These are phyloP conservation scores for Bothrops jararaca DNA, from an alignment of 2,113 vertebrate species.

Conservation along the genomic window DNA sequence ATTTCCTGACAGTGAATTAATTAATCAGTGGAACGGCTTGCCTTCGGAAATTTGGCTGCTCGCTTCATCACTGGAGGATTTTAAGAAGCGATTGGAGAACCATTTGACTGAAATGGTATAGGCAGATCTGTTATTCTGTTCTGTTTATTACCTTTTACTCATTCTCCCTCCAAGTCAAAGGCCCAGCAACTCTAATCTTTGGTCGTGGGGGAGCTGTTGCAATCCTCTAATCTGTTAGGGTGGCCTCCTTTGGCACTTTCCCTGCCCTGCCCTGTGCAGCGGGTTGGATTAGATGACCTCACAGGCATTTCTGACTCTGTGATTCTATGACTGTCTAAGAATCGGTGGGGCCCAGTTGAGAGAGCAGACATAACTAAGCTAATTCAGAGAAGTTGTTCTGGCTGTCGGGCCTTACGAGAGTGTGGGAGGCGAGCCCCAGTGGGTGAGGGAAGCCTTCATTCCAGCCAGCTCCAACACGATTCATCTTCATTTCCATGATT, in stretches of 20 bases:
- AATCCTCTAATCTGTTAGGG: too few relatives aligned
- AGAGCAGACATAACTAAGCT: not conserved
- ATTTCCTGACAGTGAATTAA: too few relatives aligned
- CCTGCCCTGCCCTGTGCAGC: not conserved
- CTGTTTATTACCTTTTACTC: too few relatives aligned
- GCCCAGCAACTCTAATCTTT: too few relatives aligned
- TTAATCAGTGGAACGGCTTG: too few relatives aligned
- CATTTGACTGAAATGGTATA: too few relatives aligned
- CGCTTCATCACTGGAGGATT: too few relatives aligned
- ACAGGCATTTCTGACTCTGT: not conserved
- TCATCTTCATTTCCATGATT: not conserved
- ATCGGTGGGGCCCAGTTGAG: not conserved
- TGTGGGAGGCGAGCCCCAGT: not conserved
- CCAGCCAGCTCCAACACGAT: not conserved
- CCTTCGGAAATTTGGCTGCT: too few relatives aligned
- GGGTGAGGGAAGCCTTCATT: not conserved
- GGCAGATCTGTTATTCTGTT: too few relatives aligned
- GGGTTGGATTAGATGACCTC: not conserved
- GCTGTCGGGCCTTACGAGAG: not conserved
- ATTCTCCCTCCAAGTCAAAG: too few relatives aligned
- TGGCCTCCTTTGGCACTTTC: not conserved
- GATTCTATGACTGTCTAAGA: not conserved
- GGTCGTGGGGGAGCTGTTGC: too few relatives aligned
- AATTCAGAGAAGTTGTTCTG: not conserved
- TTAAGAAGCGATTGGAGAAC: too few relatives aligned